Evolutionary conservation across 2,113 vertebrate genomes (phyloP).

Genomic region (Bostrychus sinensis): DNA sequence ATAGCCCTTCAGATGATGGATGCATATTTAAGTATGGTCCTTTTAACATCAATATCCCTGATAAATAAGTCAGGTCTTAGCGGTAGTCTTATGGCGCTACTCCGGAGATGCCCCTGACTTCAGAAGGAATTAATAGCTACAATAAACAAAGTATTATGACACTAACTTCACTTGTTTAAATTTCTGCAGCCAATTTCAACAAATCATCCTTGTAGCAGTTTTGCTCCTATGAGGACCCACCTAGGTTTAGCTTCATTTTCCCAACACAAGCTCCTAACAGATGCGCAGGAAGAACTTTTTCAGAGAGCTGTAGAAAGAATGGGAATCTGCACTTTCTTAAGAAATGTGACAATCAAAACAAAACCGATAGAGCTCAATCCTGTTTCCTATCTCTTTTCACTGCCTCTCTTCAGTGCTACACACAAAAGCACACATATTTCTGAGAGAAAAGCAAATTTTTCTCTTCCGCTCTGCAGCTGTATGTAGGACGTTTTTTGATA

Average conservation of each 20-base stretch:
- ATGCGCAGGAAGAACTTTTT: slow-evolving; percentile 9
- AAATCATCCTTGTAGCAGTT: slow-evolving; percentile 1
- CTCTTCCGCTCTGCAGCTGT: slow-evolving; percentile 9
- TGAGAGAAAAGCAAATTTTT: slow-evolving; percentile 24
- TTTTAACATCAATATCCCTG: not conserved
- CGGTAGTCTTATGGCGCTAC: not conserved
- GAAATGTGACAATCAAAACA: slow-evolving; percentile 28
- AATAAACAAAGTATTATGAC: not conserved
- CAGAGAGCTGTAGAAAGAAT: not conserved
- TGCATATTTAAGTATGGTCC: slow-evolving; percentile 2
- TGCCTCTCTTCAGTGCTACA: not conserved
- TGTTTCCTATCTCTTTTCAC: slow-evolving; percentile 21
- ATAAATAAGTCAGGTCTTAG: not conserved
- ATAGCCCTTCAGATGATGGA: not conserved
- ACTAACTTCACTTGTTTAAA: not conserved
- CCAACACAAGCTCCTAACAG: slow-evolving; percentile 3
- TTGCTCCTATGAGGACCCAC: slow-evolving; percentile 25
- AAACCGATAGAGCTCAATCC: slow-evolving; percentile 10
- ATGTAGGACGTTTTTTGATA: slow-evolving; percentile 20
- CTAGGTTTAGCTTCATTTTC: not conserved
- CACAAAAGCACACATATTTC: slow-evolving; percentile 1
- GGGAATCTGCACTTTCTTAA: slow-evolving; percentile 14
- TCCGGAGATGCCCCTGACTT: slow-evolving; percentile 1
- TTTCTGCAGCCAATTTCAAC: not conserved
- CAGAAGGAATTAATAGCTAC: not conserved